A percentile compares a stretch with the other conserved stretches of the same genome.
These are phyloP conservation scores for Caenorhabditis sulstoni DNA, from an alignment of 2,888 invertebrate species.

Conservation along the genomic window DNA sequence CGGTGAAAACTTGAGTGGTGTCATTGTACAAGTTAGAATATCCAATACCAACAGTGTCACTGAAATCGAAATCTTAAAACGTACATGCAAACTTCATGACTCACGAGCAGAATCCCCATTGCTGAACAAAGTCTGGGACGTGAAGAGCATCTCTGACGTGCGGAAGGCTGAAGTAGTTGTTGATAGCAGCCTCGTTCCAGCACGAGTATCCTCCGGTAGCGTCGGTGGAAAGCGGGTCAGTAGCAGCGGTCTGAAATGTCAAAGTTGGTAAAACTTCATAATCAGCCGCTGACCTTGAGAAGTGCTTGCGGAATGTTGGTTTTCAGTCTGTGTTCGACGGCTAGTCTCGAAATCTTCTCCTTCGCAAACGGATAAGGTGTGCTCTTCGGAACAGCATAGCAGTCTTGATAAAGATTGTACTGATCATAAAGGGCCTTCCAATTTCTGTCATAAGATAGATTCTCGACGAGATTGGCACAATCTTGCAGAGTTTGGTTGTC, in stretches of 20 bases:
- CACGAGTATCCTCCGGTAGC: conserved; percentile 75
- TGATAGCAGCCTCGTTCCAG: conserved; percentile 65
- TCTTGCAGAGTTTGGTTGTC: conserved; percentile 49
- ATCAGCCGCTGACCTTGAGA: conserved; percentile 12
- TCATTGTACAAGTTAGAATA: conserved; percentile 69
- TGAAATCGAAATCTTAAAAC: conserved; percentile 18
- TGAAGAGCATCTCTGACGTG: conserved; percentile 75
- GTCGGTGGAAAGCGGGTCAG: conserved; percentile 75
- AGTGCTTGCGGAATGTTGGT: conserved; percentile 43
- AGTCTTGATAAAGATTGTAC: conserved; percentile 77
- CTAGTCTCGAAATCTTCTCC: conserved; percentile 29
- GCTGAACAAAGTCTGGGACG: conserved; percentile 72
- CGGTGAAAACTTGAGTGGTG: conserved; percentile 68
- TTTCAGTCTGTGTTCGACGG: conserved; percentile 18
- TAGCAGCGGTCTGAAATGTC: conserved; percentile 38
- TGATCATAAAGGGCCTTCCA: conserved; percentile 68
- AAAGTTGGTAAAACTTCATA: background rate
- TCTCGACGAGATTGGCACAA: conserved; percentile 64
- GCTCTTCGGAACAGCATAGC: conserved; percentile 63
- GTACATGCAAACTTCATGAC: background rate
- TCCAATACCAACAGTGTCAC: conserved; percentile 27
- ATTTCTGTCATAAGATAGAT: conserved; percentile 64
- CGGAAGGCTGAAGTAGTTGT: conserved; percentile 65
- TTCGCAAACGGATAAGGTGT: conserved; percentile 9
- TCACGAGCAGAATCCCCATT: conserved; percentile 71